Base-by-base conservation (phyloP, 2,797 vertebrate genomes). In the Liasis olivaceus region DNA sequence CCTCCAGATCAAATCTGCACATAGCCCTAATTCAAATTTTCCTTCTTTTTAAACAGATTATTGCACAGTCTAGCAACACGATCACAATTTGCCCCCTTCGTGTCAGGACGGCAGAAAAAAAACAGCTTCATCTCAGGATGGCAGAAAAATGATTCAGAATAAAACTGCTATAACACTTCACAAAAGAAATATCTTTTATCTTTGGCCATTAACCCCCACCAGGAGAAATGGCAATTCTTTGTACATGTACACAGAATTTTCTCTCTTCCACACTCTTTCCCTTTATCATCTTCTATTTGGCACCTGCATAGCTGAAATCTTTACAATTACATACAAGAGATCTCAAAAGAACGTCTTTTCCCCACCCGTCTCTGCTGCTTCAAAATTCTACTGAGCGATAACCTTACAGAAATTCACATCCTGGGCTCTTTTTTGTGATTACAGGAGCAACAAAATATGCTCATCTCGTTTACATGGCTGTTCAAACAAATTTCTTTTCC, bases 391-490 rank as follows among this genome's bases (percentile, higher is more conserved):
- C 4, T 93, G 95, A 97, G 95, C 94, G 93, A 96, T 92, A 95
- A 93, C 96, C 94, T 47, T 98, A 98, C 98, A 98, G 98, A 97
- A 98, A 97, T 98, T 96, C 97, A 96, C 97, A 97, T 87, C 98
- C 98, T 97, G 97, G 97, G 96, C 98, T 98, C 42, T 97, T 47
- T 47, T 98, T 97, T 97, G 98, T 97, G 96, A 98, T 98, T 98
- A 97, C 97, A 98, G 98, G 98, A 98, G 98, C 98, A 98, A 99
- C 98, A 98, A 51, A 98, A 99, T 99, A 99, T 99, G 98, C 99
- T 99, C 97, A 98, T 98, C 98, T 98, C 98, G 98, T 99, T 98
- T 94, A 98, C 98, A 99, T 98, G 99, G 98, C 98, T 97, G 98
- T 97, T 98, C 98, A 97, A 98, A 98, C 97, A 93, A 96, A 97